phyloP scores from a whole-genome alignment of 92 coral and sea anemone species.

The Epizoanthus ramosus region DNA sequence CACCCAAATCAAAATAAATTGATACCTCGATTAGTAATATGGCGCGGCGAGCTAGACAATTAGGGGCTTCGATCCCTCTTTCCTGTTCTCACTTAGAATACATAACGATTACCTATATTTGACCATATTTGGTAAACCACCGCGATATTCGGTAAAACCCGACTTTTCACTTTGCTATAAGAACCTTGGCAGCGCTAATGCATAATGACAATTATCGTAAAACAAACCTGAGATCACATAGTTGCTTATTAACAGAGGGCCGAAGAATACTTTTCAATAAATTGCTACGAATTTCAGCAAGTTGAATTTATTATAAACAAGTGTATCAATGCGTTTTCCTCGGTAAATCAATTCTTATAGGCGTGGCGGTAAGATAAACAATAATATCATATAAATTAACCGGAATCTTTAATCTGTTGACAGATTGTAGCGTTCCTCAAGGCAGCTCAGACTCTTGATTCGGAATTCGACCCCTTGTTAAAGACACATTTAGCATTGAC shows the following conservation, averaged over 20 bases:
- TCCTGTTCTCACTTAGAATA: slow-evolving; percentile 34
- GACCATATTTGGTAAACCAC: slow-evolving; percentile 41
- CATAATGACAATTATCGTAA: background rate
- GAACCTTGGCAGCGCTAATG: slow-evolving; percentile 14
- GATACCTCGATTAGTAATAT: slow-evolving; percentile 42
- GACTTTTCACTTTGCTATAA: background rate
- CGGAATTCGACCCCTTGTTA: slow-evolving; percentile 36
- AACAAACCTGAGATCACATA: background rate
- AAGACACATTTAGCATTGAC: slow-evolving; percentile 5
- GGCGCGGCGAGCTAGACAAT: slow-evolving; percentile 33
- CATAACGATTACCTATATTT: slow-evolving; percentile 8
- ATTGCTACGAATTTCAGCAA: background rate
- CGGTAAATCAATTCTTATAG: background rate
- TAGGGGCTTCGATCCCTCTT: slow-evolving; percentile 5
- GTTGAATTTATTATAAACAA: background rate
- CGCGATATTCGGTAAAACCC: background rate
- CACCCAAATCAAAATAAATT: slow-evolving; percentile 41
- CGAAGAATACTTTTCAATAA: background rate
- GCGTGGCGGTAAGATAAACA: slow-evolving; percentile 36
- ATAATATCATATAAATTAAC: slow-evolving; percentile 31
- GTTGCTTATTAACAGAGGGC: background rate
- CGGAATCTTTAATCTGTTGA: slow-evolving; percentile 44
- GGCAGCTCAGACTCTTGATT: background rate
- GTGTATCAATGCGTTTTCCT: background rate
- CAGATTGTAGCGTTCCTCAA: slow-evolving; percentile 31